Base-by-base conservation (phyloP, 2,888 invertebrate genomes). In the Agrochola circellaris region DNA sequence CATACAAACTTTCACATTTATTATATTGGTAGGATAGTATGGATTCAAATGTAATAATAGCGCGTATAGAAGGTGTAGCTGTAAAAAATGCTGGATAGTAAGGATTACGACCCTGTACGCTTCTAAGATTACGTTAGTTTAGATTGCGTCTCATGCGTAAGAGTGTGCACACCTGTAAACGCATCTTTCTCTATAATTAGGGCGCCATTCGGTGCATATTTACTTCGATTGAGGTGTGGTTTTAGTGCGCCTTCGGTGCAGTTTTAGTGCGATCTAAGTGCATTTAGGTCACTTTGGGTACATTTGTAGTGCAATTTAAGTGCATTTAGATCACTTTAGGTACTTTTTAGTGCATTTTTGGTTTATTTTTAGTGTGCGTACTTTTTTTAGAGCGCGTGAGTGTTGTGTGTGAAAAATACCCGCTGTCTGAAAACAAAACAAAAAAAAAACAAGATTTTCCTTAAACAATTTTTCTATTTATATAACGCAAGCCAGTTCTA, bases 31-130 rank as follows among this genome's bases (percentile, higher is more conserved):
- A 48, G 17, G 48, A 48, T 48, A 51, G 51, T 9, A 23, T 51
- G 23, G 20, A 67, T 74, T 74, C 26, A 65, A 69, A 30, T 70
- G 11, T 60, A 69, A 70, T 73, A 34, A 70, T 73, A 34, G 17
- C 20, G 56, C 38, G 45, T 61, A 45, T 73, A 26, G 56, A 9
- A 75, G 15, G 1, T 26, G 17, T 26, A 15, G 58, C 17, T 26
- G 23, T 17, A 62, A 79, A 79, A 79, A 77, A 11, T 51, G 8
- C 1, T 60, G 5, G 0, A n/a, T 45, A 17, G 30, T 20, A 13
- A 51, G 0, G 9, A 66, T 42, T n/a, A 58, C 17, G 23, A 6
- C 23, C 26, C 26, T 60, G 34, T 77, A 15, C 26, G 23, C 23
- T 77, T 42, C 20, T 26, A 45, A 61, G 26, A 71, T 54, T 45